Evolutionary conservation across 2,888 invertebrate species (phyloP).

Genomic region (Ectemnius cavifrons): DNA sequence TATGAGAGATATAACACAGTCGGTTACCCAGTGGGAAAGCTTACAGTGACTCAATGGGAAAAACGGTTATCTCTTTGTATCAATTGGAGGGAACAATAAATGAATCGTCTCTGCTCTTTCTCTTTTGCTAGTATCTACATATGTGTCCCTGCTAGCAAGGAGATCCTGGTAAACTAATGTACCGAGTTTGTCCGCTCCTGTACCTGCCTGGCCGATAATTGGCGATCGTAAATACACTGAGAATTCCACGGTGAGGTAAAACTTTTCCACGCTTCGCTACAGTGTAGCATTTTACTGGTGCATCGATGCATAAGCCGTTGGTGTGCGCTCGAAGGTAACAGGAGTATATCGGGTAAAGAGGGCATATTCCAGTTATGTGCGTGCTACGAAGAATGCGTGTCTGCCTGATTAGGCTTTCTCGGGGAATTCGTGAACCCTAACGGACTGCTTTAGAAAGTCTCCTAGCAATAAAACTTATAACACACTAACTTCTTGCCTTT

Average conservation of each 20-base stretch:
- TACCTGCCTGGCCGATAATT: slow-evolving; percentile 6
- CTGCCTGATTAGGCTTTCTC: too few relatives aligned
- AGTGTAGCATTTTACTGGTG: slow-evolving; percentile 46
- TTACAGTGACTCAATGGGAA: not conserved
- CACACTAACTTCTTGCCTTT: too few relatives aligned
- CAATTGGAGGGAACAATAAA: not conserved
- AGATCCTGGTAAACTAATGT: too few relatives aligned
- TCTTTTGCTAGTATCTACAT: not conserved
- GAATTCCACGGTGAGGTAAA: slow-evolving; percentile 39
- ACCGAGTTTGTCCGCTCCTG: too few relatives aligned
- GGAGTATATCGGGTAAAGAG: slow-evolving; percentile 26
- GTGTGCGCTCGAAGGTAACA: slow-evolving; percentile 25
- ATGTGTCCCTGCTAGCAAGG: not conserved
- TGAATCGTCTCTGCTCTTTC: not conserved
- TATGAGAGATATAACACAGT: not conserved
- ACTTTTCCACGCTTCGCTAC: slow-evolving; percentile 47
- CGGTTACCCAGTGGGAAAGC: slow-evolving; percentile 9
- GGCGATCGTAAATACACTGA: slow-evolving; percentile 44
- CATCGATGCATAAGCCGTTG: slow-evolving; percentile 9
- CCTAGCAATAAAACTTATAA: too few relatives aligned
- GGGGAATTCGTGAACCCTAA: too few relatives aligned
- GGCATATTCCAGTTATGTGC: slow-evolving; percentile 33
- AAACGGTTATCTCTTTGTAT: not conserved
- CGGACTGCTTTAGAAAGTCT: slow-evolving; percentile 32
- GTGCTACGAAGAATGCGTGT: slow-evolving; percentile 31